These are phyloP conservation scores for Listronotus bonariensis DNA, from an alignment of 1,140 invertebrate species.

Conservation along the genomic window DNA sequence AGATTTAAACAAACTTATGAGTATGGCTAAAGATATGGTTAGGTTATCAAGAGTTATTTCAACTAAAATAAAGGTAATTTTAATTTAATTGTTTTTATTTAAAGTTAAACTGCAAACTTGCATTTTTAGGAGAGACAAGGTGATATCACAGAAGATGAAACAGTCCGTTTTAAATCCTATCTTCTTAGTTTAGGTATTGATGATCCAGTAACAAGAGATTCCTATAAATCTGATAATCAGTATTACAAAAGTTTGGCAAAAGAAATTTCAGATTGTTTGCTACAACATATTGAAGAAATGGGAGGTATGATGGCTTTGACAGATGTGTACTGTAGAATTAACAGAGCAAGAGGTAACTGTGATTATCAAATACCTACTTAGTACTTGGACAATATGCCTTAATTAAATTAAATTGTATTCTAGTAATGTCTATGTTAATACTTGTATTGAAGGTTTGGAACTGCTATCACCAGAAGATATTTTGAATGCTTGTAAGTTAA, in stretches of 20 bases:
- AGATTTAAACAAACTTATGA: conserved; percentile 93
- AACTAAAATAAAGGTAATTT: conserved; percentile 79
- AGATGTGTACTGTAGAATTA: conserved; percentile 96
- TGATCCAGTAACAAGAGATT: conserved; percentile 93
- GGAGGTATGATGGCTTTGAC: conserved; percentile 96
- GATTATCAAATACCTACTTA: no score
- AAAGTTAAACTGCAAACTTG: conserved; percentile 19
- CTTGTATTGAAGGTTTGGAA: conserved; percentile 65
- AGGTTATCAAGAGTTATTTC: conserved; percentile 89
- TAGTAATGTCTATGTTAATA: background rate
- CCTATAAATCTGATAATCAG: conserved; percentile 82
- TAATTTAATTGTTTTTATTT: background rate
- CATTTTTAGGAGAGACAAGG: conserved; percentile 84
- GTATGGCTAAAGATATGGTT: conserved; percentile 98
- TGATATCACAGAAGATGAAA: conserved; percentile 97
- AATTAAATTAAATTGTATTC: no score
- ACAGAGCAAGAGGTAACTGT: conserved; percentile 72
- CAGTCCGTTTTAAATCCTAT: conserved; percentile 93
- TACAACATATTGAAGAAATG: conserved; percentile 83
- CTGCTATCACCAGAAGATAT: conserved; percentile 94
- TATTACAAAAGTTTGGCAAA: conserved; percentile 88
- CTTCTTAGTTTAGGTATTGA: conserved; percentile 95
- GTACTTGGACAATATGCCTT: no score
- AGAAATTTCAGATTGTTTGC: conserved; percentile 82
- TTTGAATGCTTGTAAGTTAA: conserved; percentile 82